Evolutionary conservation across 2,113 vertebrate species (phyloP), one percentile per base, ranked within the genome.

Genomic region (Poecile atricapillus): DNA sequence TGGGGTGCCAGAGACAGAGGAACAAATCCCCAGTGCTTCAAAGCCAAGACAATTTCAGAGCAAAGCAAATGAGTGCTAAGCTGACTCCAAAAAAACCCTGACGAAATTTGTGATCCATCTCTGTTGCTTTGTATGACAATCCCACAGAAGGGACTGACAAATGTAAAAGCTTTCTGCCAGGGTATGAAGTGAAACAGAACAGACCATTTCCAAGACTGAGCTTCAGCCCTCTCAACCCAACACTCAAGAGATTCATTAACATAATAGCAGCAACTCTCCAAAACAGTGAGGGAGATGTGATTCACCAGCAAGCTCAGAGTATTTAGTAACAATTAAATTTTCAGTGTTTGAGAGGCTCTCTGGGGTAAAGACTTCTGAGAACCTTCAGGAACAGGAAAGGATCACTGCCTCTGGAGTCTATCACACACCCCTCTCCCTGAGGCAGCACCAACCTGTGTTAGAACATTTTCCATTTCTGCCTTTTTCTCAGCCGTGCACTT

Each of bases 401-500:
- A 58, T 35, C 23, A 8, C 1, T n/a, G 49, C 18, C 76, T 35
- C 59, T 46, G 53, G 52, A 58, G 20, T 35, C 31, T 13, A 5
- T 10, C 9, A 44, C 24, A 89, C n/a, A 73, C 22, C 8, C 7
- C 12, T 13, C 7, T 10, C 44, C 27, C 63, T 33, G 22, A 35
- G 64, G 28, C 41, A 55, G 41, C 21, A 87, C 97, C 83, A 39
- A 99, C 99, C 98, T 99, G 99, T 6, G 98, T 99, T 90, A 99
- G 94, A 90, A 99, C 99, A 7, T 97, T 98, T 60, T 99, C 99
- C 99, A 99, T 99, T 97, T 99, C 99, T 41, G 98, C 95, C 87
- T 99, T 99, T 95, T 99, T 99, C 93, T 99, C 99, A 35, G 98
- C 98, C 4, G 98, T 49, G 89, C 99, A 99, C 89, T 99, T 99